Conservation (phyloP, 2,888 invertebrate species). For the Noctua fimbriata region DNA sequence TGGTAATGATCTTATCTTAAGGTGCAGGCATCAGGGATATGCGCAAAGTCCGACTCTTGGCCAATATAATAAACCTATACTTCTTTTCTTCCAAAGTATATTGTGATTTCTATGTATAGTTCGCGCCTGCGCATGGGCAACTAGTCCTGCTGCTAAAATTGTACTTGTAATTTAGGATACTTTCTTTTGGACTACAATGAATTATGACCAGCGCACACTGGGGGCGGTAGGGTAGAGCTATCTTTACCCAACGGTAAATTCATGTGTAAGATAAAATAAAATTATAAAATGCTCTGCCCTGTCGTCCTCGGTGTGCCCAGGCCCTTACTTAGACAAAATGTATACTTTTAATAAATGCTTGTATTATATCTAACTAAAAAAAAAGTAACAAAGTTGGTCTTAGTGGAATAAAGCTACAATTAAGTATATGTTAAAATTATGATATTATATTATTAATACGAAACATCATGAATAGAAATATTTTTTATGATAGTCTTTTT, state of each 20-base stretch:
- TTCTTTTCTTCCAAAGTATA: neutral
- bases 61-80: neutral
- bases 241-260: neutral
- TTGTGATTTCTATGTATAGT: neutral
- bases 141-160: neutral
- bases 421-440: conserved; percentile 19
- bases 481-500: conserved; percentile 44
- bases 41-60: neutral
- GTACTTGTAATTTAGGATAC: neutral
- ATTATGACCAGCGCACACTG: neutral
- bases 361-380: conserved; percentile 7
- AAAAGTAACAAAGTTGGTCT: neutral
- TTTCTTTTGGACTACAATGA: neutral
- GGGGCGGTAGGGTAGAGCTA: neutral
- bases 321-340: neutral
- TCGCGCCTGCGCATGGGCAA: neutral
- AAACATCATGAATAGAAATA: conserved; percentile 8
- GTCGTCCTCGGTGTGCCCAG: neutral
- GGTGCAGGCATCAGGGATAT: neutral
- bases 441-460: conserved; percentile 2
- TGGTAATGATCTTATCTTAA: neutral
- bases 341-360: neutral
- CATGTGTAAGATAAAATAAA: neutral
- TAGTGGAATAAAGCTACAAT: neutral
- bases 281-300: neutral